These are phyloP conservation scores for Andrena marginata DNA, from an alignment of 2,888 invertebrate genomes.

Conservation along the genomic window DNA sequence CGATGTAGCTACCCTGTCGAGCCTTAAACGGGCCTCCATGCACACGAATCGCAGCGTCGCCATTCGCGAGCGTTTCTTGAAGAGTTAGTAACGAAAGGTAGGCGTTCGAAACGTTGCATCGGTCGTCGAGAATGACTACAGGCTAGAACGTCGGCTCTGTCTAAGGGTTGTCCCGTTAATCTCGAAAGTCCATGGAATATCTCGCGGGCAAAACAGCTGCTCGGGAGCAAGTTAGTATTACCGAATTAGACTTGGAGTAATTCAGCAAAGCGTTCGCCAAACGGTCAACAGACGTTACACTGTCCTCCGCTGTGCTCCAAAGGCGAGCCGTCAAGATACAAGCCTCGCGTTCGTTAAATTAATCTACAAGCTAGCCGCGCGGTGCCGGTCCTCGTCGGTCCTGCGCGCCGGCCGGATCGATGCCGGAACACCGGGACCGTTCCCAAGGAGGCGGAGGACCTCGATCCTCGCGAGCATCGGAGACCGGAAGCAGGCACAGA, in stretches of 20 bases:
- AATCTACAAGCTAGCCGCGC: neutral
- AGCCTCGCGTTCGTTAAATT: neutral
- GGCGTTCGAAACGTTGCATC: neutral
- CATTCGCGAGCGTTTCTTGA: slow-evolving; percentile 15
- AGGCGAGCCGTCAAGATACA: neutral
- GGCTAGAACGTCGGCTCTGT: neutral
- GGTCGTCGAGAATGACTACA: neutral
- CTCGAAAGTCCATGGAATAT: neutral
- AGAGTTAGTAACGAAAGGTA: slow-evolving; percentile 35
- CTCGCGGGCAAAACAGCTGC: neutral
- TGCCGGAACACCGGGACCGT: slow-evolving; percentile 1
- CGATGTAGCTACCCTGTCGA: neutral
- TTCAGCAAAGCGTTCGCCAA: slow-evolving; percentile 23
- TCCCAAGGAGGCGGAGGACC: neutral
- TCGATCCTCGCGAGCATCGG: slow-evolving; percentile 1
- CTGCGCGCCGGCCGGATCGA: neutral
- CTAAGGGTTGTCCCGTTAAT: neutral
- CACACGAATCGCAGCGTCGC: neutral
- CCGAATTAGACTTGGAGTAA: slow-evolving; percentile 75
- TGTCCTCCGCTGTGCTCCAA: neutral
- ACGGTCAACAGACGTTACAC: neutral
- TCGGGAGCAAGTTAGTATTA: slow-evolving; percentile 7
- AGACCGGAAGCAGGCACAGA: slow-evolving; percentile 38
- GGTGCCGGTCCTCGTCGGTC: neutral
- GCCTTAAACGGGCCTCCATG: neutral